Evolutionary conservation across 2,797 vertebrate genomes (phyloP).

Genomic region (Uromys caudimaculatus): DNA sequence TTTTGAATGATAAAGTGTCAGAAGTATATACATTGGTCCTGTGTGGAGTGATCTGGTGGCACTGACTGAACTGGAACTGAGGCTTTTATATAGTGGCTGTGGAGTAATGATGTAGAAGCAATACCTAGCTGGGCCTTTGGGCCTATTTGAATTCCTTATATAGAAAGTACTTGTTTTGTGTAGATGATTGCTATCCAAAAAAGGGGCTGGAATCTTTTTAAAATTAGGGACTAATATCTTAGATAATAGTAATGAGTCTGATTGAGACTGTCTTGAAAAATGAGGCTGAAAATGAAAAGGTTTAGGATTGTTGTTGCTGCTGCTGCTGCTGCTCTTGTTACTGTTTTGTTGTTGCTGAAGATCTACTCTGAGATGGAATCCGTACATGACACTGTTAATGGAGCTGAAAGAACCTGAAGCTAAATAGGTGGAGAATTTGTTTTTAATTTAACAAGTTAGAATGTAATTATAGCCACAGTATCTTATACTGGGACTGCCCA

Average conservation of each 20-base stretch:
- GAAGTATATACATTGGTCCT: not conserved
- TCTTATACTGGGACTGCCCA: slow-evolving; percentile 23
- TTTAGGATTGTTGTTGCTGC: not conserved
- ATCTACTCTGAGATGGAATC: not conserved
- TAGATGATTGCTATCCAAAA: not conserved
- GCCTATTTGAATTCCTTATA: not conserved
- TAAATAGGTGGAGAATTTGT: not conserved
- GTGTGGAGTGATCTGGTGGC: not conserved
- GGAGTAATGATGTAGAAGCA: not conserved
- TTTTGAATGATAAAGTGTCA: not conserved
- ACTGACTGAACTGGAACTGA: not conserved
- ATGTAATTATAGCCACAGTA: not conserved
- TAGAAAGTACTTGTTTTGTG: not conserved
- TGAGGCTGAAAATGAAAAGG: not conserved
- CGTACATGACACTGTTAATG: not conserved
- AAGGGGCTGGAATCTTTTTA: slow-evolving; percentile 22
- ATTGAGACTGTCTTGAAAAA: slow-evolving; percentile 23
- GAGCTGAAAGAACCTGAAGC: not conserved
- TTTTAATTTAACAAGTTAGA: slow-evolving; percentile 47
- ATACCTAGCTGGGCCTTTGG: not conserved
- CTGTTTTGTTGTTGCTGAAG: not conserved
- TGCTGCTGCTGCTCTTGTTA: not conserved
- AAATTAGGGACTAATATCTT: slow-evolving; percentile 16
- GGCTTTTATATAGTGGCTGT: not conserved
- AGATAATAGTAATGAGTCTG: slow-evolving; percentile 22